These are phyloP conservation scores for Acronicta aceris DNA, from an alignment of 2,888 invertebrate genomes.

Conservation along the genomic window DNA sequence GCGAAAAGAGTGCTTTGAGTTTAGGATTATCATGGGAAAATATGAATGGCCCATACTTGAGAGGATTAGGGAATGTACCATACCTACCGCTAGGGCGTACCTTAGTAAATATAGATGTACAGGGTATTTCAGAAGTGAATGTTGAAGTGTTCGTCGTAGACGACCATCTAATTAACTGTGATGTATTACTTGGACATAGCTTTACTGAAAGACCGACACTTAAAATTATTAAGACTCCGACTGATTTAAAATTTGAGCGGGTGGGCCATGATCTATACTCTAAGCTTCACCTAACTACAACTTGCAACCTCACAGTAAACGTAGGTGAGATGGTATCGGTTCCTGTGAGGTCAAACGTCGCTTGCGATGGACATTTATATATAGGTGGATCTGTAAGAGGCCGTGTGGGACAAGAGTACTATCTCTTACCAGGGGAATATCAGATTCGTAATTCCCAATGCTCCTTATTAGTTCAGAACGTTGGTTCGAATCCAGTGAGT, in stretches of 20 bases:
- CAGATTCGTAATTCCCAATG: background rate
- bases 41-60: background rate
- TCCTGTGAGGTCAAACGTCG: too few species aligned
- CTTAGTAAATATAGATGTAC: slow-evolving; percentile 4
- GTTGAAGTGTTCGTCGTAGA: slow-evolving; percentile 9
- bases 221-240: slow-evolving; percentile 1
- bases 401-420: background rate
- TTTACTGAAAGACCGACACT: slow-evolving; percentile 8
- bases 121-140: slow-evolving; percentile 4
- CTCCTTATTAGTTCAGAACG: slow-evolving; percentile 2
- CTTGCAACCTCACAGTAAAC: background rate
- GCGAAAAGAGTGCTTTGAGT: background rate
- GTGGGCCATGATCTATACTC: too few species aligned
- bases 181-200: slow-evolving; percentile 6
- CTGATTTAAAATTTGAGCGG: slow-evolving; percentile 4
- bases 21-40: background rate
- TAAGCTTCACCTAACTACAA: too few species aligned
- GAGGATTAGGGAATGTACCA: slow-evolving; percentile 4
- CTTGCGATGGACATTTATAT: too few species aligned
- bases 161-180: slow-evolving; percentile 1
- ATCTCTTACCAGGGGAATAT: slow-evolving; percentile 9
- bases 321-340: too few species aligned
- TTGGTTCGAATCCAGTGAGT: background rate
- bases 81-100: slow-evolving; percentile 4
- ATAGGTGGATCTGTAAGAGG: slow-evolving; percentile 5